Percentiles rank a stretch among this genome's conserved stretches.
phyloP scores from a whole-genome alignment of 2,888 invertebrate genomes.

The Dorcus hopei region DNA sequence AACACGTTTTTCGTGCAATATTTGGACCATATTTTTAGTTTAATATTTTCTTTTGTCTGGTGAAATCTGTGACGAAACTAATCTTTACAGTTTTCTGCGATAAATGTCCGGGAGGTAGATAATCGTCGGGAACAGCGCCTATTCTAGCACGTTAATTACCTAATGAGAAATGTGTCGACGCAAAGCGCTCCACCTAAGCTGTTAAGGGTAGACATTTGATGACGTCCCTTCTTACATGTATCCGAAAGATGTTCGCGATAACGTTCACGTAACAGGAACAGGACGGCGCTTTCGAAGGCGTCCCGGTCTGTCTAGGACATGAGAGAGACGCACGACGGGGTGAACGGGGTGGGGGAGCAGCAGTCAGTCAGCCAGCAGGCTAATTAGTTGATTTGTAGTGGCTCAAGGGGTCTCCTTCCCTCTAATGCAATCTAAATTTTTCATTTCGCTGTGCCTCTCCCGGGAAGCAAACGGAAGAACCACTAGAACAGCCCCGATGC shows the following conservation, averaged over 20 bases:
- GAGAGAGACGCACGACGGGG: constrained; percentile 28
- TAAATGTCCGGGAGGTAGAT: constrained; percentile 10
- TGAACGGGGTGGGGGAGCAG: constrained; percentile 27
- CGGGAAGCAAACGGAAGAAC: constrained; percentile 1
- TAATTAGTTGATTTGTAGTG: constrained; percentile 55
- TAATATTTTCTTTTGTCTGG: too few relatives aligned
- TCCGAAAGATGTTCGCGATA: not conserved
- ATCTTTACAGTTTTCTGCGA: too few relatives aligned
- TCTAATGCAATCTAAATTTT: constrained; percentile 55
- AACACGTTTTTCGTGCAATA: too few relatives aligned
- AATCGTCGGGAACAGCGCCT: constrained; percentile 13
- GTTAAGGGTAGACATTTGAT: not conserved
- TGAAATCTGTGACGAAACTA: too few relatives aligned
- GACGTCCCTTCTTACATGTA: not conserved
- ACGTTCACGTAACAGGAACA: not conserved
- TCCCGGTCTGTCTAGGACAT: constrained; percentile 6
- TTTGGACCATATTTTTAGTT: too few relatives aligned
- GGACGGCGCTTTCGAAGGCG: not conserved
- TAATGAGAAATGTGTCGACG: constrained; percentile 31
- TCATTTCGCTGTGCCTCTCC: constrained; percentile 41
- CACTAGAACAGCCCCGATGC: not conserved
- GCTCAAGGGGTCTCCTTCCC: constrained; percentile 50
- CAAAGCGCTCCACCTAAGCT: constrained; percentile 1
- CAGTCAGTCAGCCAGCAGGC: constrained; percentile 44
- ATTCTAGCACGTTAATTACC: constrained; percentile 28